These are phyloP conservation scores for Dromiciops gliroides DNA, from an alignment of 2,113 vertebrate genomes.

Conservation along the genomic window DNA sequence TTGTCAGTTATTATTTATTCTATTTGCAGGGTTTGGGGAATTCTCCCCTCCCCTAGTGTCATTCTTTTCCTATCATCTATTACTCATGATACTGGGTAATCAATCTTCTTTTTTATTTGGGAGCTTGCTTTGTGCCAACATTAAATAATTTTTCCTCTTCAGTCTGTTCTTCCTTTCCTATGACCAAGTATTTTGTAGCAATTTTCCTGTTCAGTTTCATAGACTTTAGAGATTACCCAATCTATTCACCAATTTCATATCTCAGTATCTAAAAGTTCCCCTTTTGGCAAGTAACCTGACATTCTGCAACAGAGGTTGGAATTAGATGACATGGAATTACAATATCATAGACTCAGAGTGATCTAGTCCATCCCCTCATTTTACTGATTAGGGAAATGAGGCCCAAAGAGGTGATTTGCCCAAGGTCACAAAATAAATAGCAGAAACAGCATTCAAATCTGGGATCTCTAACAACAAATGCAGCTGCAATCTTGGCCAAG, in stretches of 20 bases:
- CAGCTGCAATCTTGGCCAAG: neutral
- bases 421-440: neutral
- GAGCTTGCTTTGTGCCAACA: neutral
- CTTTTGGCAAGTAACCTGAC: neutral
- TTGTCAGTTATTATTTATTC: neutral
- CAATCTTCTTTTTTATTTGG: neutral
- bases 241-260: neutral
- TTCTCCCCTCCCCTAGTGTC: neutral
- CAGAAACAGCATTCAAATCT: neutral
- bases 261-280: neutral
- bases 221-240: neutral
- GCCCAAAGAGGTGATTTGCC: neutral
- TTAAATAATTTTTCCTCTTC: neutral
- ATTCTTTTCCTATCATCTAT: neutral
- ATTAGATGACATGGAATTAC: neutral
- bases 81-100: neutral
- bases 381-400: neutral
- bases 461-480: neutral
- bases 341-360: neutral
- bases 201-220: neutral
- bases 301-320: neutral
- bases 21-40: neutral
- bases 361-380: neutral
- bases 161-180: neutral
- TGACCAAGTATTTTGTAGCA: neutral